Evolutionary conservation across 2,888 invertebrate genomes (phyloP).

Genomic region (Hedychridium roseum): DNA sequence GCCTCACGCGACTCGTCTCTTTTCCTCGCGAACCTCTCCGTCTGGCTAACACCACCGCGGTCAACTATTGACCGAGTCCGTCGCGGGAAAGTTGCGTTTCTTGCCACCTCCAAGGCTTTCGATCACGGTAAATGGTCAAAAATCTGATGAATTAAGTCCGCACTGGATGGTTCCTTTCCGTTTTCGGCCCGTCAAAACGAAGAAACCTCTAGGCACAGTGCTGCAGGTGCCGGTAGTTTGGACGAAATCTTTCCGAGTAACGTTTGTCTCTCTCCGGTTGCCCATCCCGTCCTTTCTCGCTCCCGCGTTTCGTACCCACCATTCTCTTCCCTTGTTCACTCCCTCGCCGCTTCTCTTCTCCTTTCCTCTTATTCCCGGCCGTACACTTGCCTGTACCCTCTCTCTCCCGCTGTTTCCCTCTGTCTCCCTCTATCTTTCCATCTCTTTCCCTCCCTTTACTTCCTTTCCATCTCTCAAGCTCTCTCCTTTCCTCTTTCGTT

Average conservation of each 20-base stretch:
- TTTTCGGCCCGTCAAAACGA: too few relatives aligned
- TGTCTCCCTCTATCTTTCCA: slow-evolving; percentile 8
- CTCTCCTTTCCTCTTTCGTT: slow-evolving; percentile 14
- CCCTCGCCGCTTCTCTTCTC: slow-evolving; percentile 6
- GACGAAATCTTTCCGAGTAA: slow-evolving; percentile 24
- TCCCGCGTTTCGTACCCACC: slow-evolving; percentile 6
- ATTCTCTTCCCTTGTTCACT: slow-evolving; percentile 3
- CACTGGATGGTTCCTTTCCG: too few relatives aligned
- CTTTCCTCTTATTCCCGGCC: background rate
- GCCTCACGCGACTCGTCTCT: slow-evolving; percentile 11
- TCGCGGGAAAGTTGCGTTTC: slow-evolving; percentile 5
- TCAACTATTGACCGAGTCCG: slow-evolving; percentile 29
- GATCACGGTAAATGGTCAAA: too few relatives aligned
- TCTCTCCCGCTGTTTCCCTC: slow-evolving; percentile 11
- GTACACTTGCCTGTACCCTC: slow-evolving; percentile 7
- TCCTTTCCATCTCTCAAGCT: slow-evolving; percentile 9
- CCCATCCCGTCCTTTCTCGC: slow-evolving; percentile 11
- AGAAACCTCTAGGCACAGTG: too few relatives aligned
- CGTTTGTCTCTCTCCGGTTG: slow-evolving; percentile 6
- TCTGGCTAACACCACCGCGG: slow-evolving; percentile 16
- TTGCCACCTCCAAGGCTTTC: too few relatives aligned
- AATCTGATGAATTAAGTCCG: too few relatives aligned
- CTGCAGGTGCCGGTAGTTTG: too few relatives aligned
- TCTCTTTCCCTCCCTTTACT: slow-evolving; percentile 1
- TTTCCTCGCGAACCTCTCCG: slow-evolving; percentile 16